Evolutionary conservation across 1,140 invertebrate genomes (phyloP), one percentile per base, ranked within the genome.

Genomic region (Drosophila subpulchrella): DNA sequence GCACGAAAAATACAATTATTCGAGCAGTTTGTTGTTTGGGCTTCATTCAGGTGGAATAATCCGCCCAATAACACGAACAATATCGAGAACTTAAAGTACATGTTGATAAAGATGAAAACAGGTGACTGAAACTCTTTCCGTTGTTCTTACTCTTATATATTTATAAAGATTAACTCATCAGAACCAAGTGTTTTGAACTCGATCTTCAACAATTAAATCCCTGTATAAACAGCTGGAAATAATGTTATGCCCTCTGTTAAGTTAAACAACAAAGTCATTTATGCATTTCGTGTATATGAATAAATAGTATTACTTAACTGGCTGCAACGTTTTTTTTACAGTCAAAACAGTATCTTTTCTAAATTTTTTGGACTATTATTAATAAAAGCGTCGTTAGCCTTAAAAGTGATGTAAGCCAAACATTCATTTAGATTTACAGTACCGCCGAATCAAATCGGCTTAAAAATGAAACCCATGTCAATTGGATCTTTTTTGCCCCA

Each of bases 191-290:
- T 68, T 68, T 68, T 41, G 27, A 38, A 24, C 17, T 39, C 34
- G 7, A 32, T 32, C 47, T 38, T 68, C 10, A 17, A 17, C 20
- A 17, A 17, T 42, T 27, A 27, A 63, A 65, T 65, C n/a, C 7
- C 30, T 70, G 51, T 70, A n/a, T 70, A 12, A 57, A 57, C 67
- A 71, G 65, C 36, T 71, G 67, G 2, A 11, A 63, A 20, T 10
- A 10, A 13, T 27, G 12, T 70, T 36, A 70, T 30, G 20, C n/a
- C 2, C 0, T 0, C 65, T 71, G 67, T 41, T 48, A 10, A 34
- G 36, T 38, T 38, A 17, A 39, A 67, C 15, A 67, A 13, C 15
- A 47, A 66, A 39, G 11, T 5, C 1, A n/a, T 13, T 15, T 41
- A 39, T 15, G 24, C 27, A 36, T 15, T 17, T 12, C 0, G 6